Conservation (phyloP, 2,113 vertebrate genomes). For the Alosa alosa region DNA sequence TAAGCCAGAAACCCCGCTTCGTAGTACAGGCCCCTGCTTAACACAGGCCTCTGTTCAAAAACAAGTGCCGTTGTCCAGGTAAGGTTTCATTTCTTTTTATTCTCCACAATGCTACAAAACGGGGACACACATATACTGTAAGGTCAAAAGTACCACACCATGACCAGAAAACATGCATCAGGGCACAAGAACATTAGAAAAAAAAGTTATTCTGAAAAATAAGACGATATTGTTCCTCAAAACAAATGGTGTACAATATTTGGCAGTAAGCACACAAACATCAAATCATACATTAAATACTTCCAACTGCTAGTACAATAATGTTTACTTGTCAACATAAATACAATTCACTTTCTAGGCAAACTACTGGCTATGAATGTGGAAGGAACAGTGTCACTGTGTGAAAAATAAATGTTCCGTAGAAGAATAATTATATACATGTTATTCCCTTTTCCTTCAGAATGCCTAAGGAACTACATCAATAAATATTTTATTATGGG, state of each 20-base stretch:
- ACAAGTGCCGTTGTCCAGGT: slow-evolving; percentile 12
- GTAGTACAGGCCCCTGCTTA: too few species aligned
- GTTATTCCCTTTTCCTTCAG: slow-evolving; percentile 48
- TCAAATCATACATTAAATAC: slow-evolving; percentile 50
- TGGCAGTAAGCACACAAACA: slow-evolving; percentile 70
- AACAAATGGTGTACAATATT: slow-evolving; percentile 71
- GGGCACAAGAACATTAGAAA: slow-evolving; percentile 60
- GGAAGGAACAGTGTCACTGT: slow-evolving; percentile 49
- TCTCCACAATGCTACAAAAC: slow-evolving; percentile 71
- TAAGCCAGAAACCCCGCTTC: too few species aligned
- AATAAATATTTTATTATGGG: neutral
- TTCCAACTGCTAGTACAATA: slow-evolving; percentile 43
- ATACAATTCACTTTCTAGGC: slow-evolving; percentile 61
- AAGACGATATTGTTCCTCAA: slow-evolving; percentile 60
- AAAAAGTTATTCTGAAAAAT: slow-evolving; percentile 56
- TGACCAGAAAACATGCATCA: slow-evolving; percentile 70
- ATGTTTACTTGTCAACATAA: slow-evolving; percentile 43
- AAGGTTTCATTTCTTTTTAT: slow-evolving; percentile 50
- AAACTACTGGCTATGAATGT: slow-evolving; percentile 52
- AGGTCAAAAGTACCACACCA: slow-evolving; percentile 59
- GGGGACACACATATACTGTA: slow-evolving; percentile 55
- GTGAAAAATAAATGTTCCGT: slow-evolving; percentile 70
- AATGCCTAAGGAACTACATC: slow-evolving; percentile 15
- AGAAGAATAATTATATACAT: slow-evolving; percentile 63
- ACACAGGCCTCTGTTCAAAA: neutral